Percentiles rank a stretch among this genome's conserved stretches.
Evolutionary conservation across 2,797 vertebrate species (phyloP).

Genomic region (Ibycter americanus): DNA sequence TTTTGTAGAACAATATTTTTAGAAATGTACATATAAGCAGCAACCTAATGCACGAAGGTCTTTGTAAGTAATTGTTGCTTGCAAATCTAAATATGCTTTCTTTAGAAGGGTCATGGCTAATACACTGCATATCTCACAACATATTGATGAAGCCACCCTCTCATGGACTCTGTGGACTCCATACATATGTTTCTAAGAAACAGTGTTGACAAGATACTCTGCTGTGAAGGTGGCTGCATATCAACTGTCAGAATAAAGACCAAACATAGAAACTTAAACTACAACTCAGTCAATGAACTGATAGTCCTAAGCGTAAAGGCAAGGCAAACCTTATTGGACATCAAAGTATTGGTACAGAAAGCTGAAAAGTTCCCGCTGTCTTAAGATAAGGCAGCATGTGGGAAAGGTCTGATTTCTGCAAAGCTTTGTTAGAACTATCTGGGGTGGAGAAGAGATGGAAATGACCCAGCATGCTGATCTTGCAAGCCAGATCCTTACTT

Average conservation of each 20-base stretch:
- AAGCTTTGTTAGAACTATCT: not conserved
- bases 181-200: not conserved
- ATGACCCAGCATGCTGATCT: not conserved
- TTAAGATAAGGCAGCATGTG: not conserved
- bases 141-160: not conserved
- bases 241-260: not conserved
- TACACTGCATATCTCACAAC: not conserved
- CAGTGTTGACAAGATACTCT: not conserved
- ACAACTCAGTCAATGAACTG: not conserved
- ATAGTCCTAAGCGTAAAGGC: not conserved
- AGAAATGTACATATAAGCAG: not conserved
- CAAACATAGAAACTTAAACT: not conserved
- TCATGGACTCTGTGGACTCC: not conserved
- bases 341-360: not conserved
- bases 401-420: not conserved
- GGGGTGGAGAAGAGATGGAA: not conserved
- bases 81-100: not conserved
- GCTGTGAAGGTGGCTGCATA: not conserved
- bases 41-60: not conserved
- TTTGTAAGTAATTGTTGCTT: not conserved
- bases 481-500: not conserved
- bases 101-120: not conserved
- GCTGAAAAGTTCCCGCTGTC: not conserved
- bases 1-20: not conserved
- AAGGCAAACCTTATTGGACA: not conserved